Base-by-base conservation (phyloP, 2,113 vertebrate genomes). In the Capricornis sumatraensis region DNA sequence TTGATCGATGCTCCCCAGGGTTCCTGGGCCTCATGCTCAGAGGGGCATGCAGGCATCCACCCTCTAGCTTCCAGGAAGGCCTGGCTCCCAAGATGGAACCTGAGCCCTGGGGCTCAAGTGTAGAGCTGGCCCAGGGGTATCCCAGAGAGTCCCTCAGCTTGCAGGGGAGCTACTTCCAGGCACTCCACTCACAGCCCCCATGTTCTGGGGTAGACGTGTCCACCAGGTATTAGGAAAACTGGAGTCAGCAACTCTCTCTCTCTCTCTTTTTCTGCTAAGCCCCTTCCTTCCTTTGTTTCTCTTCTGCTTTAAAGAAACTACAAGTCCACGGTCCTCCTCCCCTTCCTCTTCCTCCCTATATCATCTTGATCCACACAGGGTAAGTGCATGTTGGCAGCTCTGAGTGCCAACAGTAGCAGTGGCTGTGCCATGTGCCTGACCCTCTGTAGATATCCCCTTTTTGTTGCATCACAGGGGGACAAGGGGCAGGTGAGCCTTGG, bases 1-100 rank as follows among this genome's bases (percentile, higher is more conserved):
- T 30, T 62, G 76, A 60, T 94, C 36, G 2, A 30, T n/a, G 58
- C 57, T 97, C 94, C 83, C 92, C 55, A 40, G 96, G 64, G 94
- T 6, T 78, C 50, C 67, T 7, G 23, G 57, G 40, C 58, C 82
- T 67, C 13, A 2, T 45, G 60, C 62, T 52, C 81, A 40, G 19
- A 71, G 79, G 53, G 25, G 33, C 89, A 85, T 79, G 87, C 43
- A 81, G 74, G 79, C 36, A 58, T 33, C 47, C 12, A 5, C 33
- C 13, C 43, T 50, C 58, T 12, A 13, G 19, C 45, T 97, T 94
- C 92, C 57, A 87, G 93, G 84, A 93, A 93, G 76, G 55, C 67
- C 13, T 25, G 9, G 30, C 43, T 86, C 33, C 8, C 53, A 16
- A 60, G 87, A 28, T n/a, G n/a, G 52, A 79, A 58, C 53, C 83